phyloP scores from a whole-genome alignment of 2,797 vertebrate genomes.

The Oreonectes daqikongensis region DNA sequence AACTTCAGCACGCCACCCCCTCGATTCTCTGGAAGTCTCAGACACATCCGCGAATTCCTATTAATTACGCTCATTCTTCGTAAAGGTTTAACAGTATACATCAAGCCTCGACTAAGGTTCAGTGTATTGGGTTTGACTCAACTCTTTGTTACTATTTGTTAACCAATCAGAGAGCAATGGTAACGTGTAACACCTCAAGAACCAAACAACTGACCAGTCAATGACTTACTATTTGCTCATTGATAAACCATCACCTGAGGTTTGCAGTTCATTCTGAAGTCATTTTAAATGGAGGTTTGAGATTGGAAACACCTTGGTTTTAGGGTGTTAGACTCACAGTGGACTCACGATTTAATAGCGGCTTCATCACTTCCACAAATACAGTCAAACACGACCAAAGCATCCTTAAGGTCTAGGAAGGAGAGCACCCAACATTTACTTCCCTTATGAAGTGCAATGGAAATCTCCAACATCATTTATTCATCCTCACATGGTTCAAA shows the following conservation, averaged over 20 bases:
- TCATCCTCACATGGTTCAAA: background rate
- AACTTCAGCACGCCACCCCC: background rate
- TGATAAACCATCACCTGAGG: background rate
- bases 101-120: background rate
- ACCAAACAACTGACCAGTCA: constrained; percentile 13
- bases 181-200: background rate
- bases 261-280: constrained; percentile 13
- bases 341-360: background rate
- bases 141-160: background rate
- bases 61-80: background rate
- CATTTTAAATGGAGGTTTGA: background rate
- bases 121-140: no score
- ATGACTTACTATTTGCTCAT: background rate
- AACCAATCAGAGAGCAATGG: background rate
- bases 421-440: background rate
- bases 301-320: background rate
- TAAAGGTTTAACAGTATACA: background rate
- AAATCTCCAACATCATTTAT: background rate
- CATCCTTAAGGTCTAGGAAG: background rate
- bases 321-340: background rate
- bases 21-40: background rate
- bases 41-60: background rate
- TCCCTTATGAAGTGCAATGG: background rate
- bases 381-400: background rate
- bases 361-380: background rate